Conservation (phyloP, 64 coral and sea anemone genomes). For the Platygyra sinensis region DNA sequence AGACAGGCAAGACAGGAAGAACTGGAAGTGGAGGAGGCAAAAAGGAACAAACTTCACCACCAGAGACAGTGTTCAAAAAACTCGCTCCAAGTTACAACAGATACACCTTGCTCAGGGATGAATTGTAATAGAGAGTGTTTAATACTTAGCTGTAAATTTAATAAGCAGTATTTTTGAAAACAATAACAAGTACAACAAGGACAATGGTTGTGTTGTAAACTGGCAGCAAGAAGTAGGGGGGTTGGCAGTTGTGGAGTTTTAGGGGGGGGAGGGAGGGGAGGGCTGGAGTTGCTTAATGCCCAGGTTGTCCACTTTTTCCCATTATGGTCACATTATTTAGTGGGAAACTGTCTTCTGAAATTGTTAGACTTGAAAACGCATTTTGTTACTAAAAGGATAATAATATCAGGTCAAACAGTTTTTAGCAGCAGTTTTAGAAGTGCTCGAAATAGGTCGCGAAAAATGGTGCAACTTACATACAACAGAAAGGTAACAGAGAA, state of each 20-base stretch:
- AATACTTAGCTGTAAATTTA: conserved; percentile 30
- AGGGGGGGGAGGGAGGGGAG: neutral
- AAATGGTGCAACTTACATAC: no score
- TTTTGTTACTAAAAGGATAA: no score
- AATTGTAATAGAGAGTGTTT: conserved; percentile 60
- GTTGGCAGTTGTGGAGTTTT: neutral
- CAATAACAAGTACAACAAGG: neutral
- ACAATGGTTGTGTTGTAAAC: neutral
- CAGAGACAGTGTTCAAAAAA: conserved; percentile 96
- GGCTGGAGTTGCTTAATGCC: neutral
- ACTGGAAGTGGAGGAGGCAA: conserved; percentile 44
- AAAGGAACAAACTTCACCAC: conserved; percentile 76
- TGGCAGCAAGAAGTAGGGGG: neutral
- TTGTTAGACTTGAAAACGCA: no score
- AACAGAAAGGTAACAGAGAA: no score
- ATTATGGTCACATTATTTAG: neutral
- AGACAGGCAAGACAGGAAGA: conserved; percentile 50
- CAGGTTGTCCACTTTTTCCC: neutral
- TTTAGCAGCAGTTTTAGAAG: no score
- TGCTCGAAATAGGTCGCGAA: no score
- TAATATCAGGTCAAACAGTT: no score
- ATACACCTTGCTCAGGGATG: conserved; percentile 95
- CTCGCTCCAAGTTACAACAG: conserved; percentile 93
- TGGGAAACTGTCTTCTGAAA: neutral
- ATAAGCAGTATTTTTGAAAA: conserved; percentile 28